These are phyloP conservation scores for Tragopan temminckii DNA, from an alignment of 2,797 vertebrate species.

Conservation along the genomic window DNA sequence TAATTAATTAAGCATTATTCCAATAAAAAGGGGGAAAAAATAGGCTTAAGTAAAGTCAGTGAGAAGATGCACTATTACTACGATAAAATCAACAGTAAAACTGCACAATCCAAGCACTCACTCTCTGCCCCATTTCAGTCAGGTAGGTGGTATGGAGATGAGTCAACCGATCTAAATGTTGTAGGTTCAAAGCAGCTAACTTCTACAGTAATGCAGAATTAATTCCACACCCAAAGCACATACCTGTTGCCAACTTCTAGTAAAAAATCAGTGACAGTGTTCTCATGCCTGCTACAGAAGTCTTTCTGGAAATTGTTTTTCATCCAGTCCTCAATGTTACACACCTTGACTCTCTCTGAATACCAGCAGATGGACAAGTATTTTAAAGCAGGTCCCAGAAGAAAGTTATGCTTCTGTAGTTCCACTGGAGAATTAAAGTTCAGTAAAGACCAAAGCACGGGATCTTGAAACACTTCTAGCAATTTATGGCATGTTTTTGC, in stretches of 20 bases:
- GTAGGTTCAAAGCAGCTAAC: background rate
- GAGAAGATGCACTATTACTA: background rate
- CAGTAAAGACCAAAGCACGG: constrained; percentile 89
- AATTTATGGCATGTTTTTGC: constrained; percentile 87
- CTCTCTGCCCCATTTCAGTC: background rate
- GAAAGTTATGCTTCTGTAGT: constrained; percentile 89
- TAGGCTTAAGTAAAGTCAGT: background rate
- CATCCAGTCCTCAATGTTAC: constrained; percentile 95
- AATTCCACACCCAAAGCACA: constrained; percentile 33
- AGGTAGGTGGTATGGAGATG: background rate
- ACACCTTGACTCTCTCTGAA: constrained; percentile 93
- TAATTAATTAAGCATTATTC: background rate
- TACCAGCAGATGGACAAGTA: constrained; percentile 91
- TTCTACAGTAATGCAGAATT: background rate
- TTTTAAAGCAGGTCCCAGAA: constrained; percentile 89
- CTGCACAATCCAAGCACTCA: background rate
- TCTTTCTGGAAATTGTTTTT: constrained; percentile 92
- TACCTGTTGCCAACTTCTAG: constrained; percentile 86
- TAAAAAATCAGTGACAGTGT: constrained; percentile 89
- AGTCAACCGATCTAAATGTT: background rate
- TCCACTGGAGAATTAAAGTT: constrained; percentile 88
- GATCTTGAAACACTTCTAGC: constrained; percentile 88
- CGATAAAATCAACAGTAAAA: background rate
- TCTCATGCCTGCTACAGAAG: constrained; percentile 90
- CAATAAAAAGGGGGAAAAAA: rapidly evolving